A percentile compares a stretch with the other conserved stretches of the same genome.
These are phyloP conservation scores for Palaemon carinicauda DNA, from an alignment of 1,140 invertebrate species.

Conservation along the genomic window DNA sequence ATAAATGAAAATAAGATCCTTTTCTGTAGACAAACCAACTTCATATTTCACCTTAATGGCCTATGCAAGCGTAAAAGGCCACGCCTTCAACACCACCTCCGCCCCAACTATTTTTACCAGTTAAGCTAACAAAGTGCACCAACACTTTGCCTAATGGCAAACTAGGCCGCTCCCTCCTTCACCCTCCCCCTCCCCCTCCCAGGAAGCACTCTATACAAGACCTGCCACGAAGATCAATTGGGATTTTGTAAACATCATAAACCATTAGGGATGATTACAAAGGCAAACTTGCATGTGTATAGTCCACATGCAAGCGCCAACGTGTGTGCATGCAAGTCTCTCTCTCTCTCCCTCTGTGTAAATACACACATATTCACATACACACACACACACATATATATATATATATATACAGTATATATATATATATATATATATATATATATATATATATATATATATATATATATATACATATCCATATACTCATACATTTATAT, in stretches of 20 bases:
- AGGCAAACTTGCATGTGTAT: no score
- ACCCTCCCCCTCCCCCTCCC: background rate
- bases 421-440: background rate
- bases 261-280: background rate
- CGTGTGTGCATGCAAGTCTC: no score
- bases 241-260: background rate
- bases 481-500: no score
- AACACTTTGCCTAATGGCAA: background rate
- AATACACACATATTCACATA: background rate
- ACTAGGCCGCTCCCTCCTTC: background rate
- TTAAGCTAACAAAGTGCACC: background rate
- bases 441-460: background rate
- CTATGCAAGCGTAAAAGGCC: no score
- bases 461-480: background rate
- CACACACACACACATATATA: background rate
- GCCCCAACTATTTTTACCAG: background rate
- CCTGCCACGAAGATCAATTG: background rate
- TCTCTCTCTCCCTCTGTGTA: background rate
- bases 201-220: background rate
- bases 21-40: no score
- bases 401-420: background rate
- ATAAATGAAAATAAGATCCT: no score
- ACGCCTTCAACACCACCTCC: no score
- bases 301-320: no score
- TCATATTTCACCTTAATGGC: no score